phyloP scores from a whole-genome alignment of 2,113 vertebrate species.

The Micronycteris hirsuta region DNA sequence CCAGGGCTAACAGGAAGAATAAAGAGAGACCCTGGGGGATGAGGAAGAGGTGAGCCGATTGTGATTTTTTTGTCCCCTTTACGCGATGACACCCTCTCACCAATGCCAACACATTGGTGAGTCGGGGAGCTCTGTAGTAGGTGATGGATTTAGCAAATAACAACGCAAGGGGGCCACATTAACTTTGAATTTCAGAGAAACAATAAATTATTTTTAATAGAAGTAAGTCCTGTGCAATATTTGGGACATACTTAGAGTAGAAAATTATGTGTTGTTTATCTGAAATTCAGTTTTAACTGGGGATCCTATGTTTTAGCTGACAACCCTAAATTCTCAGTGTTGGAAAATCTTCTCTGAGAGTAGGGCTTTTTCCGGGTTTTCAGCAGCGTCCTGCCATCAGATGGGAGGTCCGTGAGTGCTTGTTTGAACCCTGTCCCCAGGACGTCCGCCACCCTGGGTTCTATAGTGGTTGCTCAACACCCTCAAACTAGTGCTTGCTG shows the following conservation, averaged over 20 bases:
- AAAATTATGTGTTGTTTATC: not conserved
- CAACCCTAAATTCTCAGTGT: not conserved
- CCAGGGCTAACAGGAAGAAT: not conserved
- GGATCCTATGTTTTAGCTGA: not conserved
- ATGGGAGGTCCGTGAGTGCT: not conserved
- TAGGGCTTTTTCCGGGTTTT: not conserved
- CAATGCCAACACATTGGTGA: not conserved
- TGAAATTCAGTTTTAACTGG: not conserved
- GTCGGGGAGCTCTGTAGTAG: not conserved
- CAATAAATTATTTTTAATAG: not conserved
- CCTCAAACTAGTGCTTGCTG: not conserved
- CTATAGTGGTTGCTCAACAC: not conserved
- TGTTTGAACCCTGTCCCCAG: not conserved
- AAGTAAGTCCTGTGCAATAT: not conserved
- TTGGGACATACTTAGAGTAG: not conserved
- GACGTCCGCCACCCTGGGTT: not conserved
- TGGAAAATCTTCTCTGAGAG: not conserved
- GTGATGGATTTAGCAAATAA: not conserved
- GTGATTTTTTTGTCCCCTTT: not conserved
- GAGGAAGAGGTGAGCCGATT: not conserved
- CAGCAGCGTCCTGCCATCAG: not conserved
- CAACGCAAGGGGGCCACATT: not conserved
- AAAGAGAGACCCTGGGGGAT: not conserved
- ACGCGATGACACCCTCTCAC: not conserved
- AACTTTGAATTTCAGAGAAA: not conserved